These are phyloP conservation scores for Silurus glanis DNA, from an alignment of 2,113 vertebrate species.

Conservation along the genomic window DNA sequence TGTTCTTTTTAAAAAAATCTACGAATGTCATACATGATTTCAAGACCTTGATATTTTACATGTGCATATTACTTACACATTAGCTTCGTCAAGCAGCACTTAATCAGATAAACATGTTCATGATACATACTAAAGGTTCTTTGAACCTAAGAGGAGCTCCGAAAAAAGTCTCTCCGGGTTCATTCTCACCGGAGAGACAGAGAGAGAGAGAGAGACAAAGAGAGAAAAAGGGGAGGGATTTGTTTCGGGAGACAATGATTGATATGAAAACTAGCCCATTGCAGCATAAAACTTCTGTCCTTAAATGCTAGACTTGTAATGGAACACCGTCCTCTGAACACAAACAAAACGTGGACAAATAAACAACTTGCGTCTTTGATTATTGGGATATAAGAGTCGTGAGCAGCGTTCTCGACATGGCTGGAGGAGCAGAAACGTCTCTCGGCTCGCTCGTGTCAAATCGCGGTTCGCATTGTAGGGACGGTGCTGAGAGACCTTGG, in stretches of 20 bases:
- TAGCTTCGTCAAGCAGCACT: slow-evolving; percentile 75
- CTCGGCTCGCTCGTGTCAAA: slow-evolving; percentile 39
- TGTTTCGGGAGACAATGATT: slow-evolving; percentile 14
- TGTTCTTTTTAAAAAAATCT: slow-evolving; percentile 41
- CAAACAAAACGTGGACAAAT: not conserved
- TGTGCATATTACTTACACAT: slow-evolving; percentile 77
- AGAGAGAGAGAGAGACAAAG: too few relatives aligned
- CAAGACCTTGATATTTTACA: slow-evolving; percentile 69
- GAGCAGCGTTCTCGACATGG: slow-evolving; percentile 24
- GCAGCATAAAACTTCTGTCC: slow-evolving; percentile 16
- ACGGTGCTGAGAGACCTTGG: slow-evolving; percentile 72
- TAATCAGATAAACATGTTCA: slow-evolving; percentile 71
- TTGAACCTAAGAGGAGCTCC: slow-evolving; percentile 44
- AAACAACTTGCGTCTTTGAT: not conserved
- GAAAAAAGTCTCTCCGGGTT: slow-evolving; percentile 52
- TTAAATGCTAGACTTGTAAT: slow-evolving; percentile 9
- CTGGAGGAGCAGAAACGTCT: slow-evolving; percentile 28
- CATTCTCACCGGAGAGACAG: slow-evolving; percentile 57
- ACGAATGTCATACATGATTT: slow-evolving; percentile 53
- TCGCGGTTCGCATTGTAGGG: slow-evolving; percentile 53
- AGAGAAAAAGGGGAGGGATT: not conserved
- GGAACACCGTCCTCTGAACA: not conserved
- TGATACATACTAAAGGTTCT: slow-evolving; percentile 58
- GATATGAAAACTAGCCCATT: slow-evolving; percentile 26
- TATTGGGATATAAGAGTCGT: not conserved